These are phyloP conservation scores for Entosphenus tridentatus DNA, from an alignment of 2,113 vertebrate genomes.

Conservation along the genomic window DNA sequence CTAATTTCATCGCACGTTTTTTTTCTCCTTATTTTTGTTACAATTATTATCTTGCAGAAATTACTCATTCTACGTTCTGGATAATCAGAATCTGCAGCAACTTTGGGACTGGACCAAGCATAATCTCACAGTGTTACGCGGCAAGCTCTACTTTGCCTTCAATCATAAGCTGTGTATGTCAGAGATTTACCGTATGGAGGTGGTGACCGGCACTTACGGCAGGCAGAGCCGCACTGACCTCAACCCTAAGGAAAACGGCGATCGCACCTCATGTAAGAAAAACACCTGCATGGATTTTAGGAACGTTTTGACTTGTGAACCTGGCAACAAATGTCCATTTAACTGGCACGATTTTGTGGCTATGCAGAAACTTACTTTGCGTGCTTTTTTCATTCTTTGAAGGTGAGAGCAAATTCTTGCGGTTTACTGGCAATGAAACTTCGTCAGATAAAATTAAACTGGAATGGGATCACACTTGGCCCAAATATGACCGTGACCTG, in stretches of 20 bases:
- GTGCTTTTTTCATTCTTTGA: no score
- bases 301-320: no score
- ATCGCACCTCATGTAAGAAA: constrained; percentile 32
- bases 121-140: constrained; percentile 25
- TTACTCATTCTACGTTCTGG: constrained; percentile 37
- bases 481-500: constrained; percentile 26
- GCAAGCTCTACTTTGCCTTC: constrained; percentile 42
- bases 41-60: constrained; percentile 19
- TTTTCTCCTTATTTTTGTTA: neutral
- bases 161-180: constrained; percentile 40
- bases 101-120: constrained; percentile 31
- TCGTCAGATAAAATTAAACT: constrained; percentile 30
- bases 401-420: constrained; percentile 34
- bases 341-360: no score
- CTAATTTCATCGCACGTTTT: neutral
- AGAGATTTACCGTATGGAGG: constrained; percentile 31
- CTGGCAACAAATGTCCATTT: no score
- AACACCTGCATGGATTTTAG: no score
- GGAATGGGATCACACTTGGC: constrained; percentile 34
- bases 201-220: constrained; percentile 33
- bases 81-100: constrained; percentile 43
- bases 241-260: constrained; percentile 41
- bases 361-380: no score
- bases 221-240: constrained; percentile 42
- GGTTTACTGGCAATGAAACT: constrained; percentile 29